phyloP scores from a whole-genome alignment of 2,888 invertebrate species.

The Anthrax anthrax region DNA sequence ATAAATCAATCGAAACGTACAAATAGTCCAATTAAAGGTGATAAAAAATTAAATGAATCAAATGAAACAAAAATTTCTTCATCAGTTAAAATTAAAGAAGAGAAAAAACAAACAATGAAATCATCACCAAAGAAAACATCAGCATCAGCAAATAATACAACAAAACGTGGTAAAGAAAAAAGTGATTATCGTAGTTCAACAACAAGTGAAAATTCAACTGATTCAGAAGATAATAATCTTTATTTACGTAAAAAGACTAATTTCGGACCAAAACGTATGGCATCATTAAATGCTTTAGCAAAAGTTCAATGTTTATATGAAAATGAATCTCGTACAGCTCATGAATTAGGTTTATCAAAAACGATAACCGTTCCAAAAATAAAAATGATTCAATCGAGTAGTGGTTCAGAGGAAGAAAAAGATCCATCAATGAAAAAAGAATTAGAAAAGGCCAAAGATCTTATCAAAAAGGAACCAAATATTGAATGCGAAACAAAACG shows the following conservation, averaged over 20 bases:
- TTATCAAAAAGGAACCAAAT: conserved; percentile 5
- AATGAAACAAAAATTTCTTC: not conserved
- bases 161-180: conserved; percentile 3
- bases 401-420: conserved; percentile 38
- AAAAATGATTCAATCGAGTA: conserved; percentile 24
- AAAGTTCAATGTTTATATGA: conserved; percentile 86
- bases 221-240: not conserved
- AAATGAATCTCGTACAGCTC: conserved; percentile 65
- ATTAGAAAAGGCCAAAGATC: not conserved
- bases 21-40: conserved; percentile 2
- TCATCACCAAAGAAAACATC: not conserved
- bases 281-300: conserved; percentile 75
- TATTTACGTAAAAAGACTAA: conserved; percentile 5
- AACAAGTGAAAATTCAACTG: conserved; percentile 3
- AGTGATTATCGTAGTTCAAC: conserved; percentile 10
- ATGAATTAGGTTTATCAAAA: conserved; percentile 41
- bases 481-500: conserved; percentile 32
- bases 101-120: not conserved
- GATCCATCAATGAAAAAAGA: conserved; percentile 13
- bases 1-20: not conserved
- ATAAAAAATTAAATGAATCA: conserved; percentile 5
- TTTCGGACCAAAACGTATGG: conserved; percentile 64
- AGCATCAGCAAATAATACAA: not conserved
- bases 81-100: not conserved
- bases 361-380: conserved; percentile 36